Evolutionary conservation across 2,113 vertebrate species (phyloP).

Genomic region (Vulpes vulpes): DNA sequence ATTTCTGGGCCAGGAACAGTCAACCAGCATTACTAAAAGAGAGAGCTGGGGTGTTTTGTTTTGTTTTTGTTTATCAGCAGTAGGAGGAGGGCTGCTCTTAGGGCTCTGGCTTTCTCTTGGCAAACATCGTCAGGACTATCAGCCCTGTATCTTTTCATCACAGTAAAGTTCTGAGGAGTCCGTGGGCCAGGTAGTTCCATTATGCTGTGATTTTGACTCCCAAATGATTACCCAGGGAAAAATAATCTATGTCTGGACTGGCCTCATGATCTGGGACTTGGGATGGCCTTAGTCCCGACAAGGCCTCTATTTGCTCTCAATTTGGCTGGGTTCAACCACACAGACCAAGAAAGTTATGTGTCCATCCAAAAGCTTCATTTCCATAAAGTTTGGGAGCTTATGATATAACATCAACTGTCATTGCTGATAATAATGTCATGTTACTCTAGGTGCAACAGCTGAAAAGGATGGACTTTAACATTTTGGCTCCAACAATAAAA

Average conservation of each 20-base stretch:
- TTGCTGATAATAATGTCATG: not conserved
- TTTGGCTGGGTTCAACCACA: not conserved
- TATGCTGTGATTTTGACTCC: not conserved
- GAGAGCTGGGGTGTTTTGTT: not conserved
- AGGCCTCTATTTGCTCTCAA: slow-evolving; percentile 11
- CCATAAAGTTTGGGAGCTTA: slow-evolving; percentile 25
- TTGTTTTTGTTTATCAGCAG: not conserved
- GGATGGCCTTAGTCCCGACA: not conserved
- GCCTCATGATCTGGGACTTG: not conserved
- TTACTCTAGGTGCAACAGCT: slow-evolving; percentile 17
- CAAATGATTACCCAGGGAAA: not conserved
- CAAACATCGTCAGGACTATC: not conserved
- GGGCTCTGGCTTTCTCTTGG: not conserved
- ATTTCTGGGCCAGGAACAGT: not conserved
- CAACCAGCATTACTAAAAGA: not conserved
- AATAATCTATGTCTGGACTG: not conserved
- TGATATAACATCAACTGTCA: slow-evolving; percentile 32
- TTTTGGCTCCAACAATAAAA: slow-evolving; percentile 58
- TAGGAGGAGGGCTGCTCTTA: not conserved
- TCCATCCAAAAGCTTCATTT: slow-evolving; percentile 29
- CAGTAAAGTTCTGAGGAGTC: not conserved
- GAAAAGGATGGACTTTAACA: slow-evolving; percentile 38
- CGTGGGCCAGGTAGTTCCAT: not conserved
- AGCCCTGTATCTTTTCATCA: not conserved
- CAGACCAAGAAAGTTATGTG: slow-evolving; percentile 25